phyloP scores from a whole-genome alignment of 2,113 vertebrate species.

The Dolichotis patagonum region DNA sequence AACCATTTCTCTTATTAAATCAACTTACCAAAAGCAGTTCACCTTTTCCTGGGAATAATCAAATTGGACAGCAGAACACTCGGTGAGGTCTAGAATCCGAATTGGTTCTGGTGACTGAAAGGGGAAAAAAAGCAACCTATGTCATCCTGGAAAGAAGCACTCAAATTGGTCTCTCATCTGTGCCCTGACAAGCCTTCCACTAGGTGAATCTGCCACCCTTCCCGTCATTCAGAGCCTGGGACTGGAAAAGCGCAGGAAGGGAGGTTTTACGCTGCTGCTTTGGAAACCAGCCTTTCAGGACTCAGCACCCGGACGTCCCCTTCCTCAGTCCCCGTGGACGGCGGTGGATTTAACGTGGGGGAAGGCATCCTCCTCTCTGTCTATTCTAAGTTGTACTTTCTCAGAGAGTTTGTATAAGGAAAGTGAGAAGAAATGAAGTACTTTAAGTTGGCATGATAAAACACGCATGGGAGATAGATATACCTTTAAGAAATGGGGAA shows the following conservation, averaged over 20 bases:
- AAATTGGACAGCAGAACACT: constrained; percentile 96
- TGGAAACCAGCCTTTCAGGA: neutral
- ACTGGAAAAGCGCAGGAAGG: neutral
- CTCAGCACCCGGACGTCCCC: neutral
- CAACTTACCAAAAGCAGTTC: constrained; percentile 98
- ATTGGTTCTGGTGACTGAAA: constrained; percentile 93
- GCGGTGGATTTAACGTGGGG: neutral
- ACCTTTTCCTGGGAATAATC: constrained; percentile 97
- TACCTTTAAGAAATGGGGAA: neutral
- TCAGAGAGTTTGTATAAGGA: neutral
- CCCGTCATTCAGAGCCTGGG: neutral
- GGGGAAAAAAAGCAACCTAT: neutral
- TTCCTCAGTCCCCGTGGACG: neutral
- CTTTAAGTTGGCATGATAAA: neutral
- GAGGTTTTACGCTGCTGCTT: neutral
- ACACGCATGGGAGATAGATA: neutral
- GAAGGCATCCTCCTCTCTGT: neutral
- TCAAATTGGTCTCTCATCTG: neutral
- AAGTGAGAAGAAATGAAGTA: neutral
- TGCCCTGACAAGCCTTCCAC: neutral
- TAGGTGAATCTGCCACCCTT: neutral
- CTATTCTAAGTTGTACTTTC: neutral
- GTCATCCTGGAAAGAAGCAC: neutral
- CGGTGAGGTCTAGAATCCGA: constrained; percentile 92
- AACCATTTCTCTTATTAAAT: constrained; percentile 7